phyloP scores from a whole-genome alignment of 2,797 vertebrate genomes.

The Hemitrygon akajei region DNA sequence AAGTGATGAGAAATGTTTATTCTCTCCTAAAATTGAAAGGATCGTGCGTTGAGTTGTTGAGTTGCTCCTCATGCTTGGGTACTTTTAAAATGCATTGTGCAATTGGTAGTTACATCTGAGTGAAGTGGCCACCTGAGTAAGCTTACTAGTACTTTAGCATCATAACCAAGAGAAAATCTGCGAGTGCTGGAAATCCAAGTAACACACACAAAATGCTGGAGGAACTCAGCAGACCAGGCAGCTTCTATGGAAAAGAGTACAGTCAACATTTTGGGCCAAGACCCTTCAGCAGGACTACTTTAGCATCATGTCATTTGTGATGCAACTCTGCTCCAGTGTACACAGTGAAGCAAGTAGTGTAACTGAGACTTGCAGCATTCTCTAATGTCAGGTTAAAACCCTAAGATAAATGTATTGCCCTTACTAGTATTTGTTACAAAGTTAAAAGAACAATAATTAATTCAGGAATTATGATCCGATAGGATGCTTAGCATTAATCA shows the following conservation, averaged over 20 bases:
- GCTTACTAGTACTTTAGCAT: not conserved
- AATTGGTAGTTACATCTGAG: not conserved
- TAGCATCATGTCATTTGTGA: not conserved
- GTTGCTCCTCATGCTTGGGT: not conserved
- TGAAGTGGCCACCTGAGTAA: not conserved
- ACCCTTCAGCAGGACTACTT: not conserved
- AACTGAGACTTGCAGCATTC: not conserved
- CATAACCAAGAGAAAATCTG: too few relatives aligned
- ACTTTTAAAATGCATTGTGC: not conserved
- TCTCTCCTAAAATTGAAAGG: not conserved
- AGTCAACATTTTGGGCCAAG: too few relatives aligned
- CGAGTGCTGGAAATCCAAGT: too few relatives aligned
- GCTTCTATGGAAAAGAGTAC: too few relatives aligned
- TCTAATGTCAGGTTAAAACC: not conserved
- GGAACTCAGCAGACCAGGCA: too few relatives aligned
- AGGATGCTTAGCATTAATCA: not conserved
- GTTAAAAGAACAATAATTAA: not conserved
- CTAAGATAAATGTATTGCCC: not conserved
- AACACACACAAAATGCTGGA: too few relatives aligned
- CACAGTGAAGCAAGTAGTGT: not conserved
- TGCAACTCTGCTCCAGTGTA: not conserved
- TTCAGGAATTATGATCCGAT: not conserved
- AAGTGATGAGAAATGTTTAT: not conserved
- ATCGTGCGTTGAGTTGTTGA: not conserved
- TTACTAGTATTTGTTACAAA: not conserved